Evolutionary conservation across 2,888 invertebrate genomes (phyloP), one percentile per base, ranked within the genome.

Genomic region (Drosophila vallismaia): DNA sequence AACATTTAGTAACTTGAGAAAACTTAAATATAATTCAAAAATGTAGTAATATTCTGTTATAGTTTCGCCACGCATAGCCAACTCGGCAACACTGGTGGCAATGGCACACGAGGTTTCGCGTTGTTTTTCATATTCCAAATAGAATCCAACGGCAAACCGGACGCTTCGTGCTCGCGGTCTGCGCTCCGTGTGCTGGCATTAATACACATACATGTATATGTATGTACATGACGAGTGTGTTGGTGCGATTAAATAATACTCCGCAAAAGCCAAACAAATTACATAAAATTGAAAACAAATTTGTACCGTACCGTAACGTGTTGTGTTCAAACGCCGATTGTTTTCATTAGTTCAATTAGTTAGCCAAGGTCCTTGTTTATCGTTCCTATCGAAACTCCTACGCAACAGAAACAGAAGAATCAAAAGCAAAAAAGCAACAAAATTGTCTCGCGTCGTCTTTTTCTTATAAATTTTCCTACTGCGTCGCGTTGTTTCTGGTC

Each of bases 231-330:
- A 19, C 1, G 19, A 52, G 56, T 66, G 70, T 71, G 67, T 60
- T 67, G 62, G 71, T 71, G 78, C 78, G 88, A 84, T 84, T 84
- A 88, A 88, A 84, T 84, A 84, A 84, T 84, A 84, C 84, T 88
- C 81, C 80, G 69, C 80, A 75, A 82, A 84, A 87, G 75, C 80
- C 84, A 81, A 81, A 75, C 86, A 87, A 84, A 88, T 79, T 79
- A 87, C 71, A 87, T 79, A 82, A 82, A 75, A 72, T 73, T 63
- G 52, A 62, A 60, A 73, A 49, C 49, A 55, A 58, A 31, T 28
- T 36, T 56, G 40, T 54, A 40, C 51, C 59, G 49, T 29, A 63
- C 19, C 19, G 19, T 29, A 63, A 52, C 71, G 69, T 51, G 69
- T 71, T 70, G 69, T 70, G 69, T 70, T 70, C 69, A 71, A 52